Evolutionary conservation across 2,797 vertebrate species (phyloP).

Genomic region (Pterois miles): DNA sequence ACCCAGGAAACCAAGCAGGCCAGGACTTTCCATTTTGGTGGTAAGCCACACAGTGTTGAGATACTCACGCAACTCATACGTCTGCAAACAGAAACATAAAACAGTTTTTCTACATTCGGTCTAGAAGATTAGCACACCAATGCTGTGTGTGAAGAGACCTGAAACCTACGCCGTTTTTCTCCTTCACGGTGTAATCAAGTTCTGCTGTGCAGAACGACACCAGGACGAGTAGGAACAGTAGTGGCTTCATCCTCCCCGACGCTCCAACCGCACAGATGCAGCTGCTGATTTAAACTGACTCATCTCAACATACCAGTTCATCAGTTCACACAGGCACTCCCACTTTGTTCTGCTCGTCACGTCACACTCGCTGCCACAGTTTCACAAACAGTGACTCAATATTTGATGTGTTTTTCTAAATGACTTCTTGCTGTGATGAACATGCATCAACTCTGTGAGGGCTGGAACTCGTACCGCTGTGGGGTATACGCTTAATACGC

Average conservation of each 20-base stretch:
- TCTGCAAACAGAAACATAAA: conserved; percentile 15
- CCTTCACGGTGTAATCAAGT: conserved; percentile 17
- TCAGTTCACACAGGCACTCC: conserved; percentile 13
- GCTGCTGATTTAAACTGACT: neutral
- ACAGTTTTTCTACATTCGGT: neutral
- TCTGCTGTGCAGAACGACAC: neutral
- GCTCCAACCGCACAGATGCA: neutral
- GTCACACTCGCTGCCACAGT: neutral
- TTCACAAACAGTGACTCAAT: neutral
- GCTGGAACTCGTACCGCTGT: neutral
- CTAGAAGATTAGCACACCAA: neutral
- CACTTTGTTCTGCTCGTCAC: neutral
- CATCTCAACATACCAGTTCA: neutral
- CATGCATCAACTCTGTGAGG: neutral
- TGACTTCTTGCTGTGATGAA: neutral
- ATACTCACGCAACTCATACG: conserved; percentile 54
- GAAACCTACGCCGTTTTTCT: conserved; percentile 28
- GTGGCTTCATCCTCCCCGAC: conserved; percentile 22
- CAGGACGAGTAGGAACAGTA: neutral
- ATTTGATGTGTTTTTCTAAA: neutral
- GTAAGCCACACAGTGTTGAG: conserved; percentile 57
- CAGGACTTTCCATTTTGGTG: neutral
- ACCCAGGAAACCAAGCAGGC: fast-evolving
- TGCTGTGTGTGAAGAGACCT: neutral
- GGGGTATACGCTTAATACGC: neutral